A percentile compares a stretch with the other conserved stretches of the same genome.
Conservation (phyloP, 2,888 invertebrate genomes). For the Anodontia alba region DNA sequence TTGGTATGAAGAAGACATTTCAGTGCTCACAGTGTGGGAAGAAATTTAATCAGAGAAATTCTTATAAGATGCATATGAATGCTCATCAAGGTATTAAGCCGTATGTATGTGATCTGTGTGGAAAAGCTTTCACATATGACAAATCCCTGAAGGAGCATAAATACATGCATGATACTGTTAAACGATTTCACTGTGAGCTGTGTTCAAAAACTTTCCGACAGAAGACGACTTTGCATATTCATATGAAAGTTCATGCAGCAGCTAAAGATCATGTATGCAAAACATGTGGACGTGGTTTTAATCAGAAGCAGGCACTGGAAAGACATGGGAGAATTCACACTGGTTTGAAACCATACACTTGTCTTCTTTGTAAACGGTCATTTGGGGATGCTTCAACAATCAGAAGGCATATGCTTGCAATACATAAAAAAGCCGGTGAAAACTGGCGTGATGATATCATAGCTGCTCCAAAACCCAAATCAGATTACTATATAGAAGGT, state of each 20-base stretch:
- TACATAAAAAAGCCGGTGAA: constrained; percentile 72
- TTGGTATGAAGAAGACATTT: constrained; percentile 69
- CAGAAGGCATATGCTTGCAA: constrained; percentile 76
- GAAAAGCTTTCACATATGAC: constrained; percentile 75
- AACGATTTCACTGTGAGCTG: constrained; percentile 82
- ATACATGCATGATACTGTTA: constrained; percentile 81
- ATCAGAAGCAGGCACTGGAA: constrained; percentile 84
- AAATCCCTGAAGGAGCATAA: constrained; percentile 80
- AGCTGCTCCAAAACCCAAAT: constrained; percentile 36
- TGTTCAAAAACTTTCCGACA: constrained; percentile 84
- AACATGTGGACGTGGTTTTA: constrained; percentile 84
- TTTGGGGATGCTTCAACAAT: constrained; percentile 81
- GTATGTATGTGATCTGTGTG: constrained; percentile 77
- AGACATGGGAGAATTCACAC: constrained; percentile 85
- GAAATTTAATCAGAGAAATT: constrained; percentile 76
- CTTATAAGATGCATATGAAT: constrained; percentile 76
- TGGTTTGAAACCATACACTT: constrained; percentile 84
- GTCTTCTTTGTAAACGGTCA: constrained; percentile 82
- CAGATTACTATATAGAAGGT: constrained; percentile 52
- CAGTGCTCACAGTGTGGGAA: constrained; percentile 79
- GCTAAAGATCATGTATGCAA: constrained; percentile 83
- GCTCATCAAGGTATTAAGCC: constrained; percentile 77
- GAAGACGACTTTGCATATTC: constrained; percentile 84
- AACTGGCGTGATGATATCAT: constrained; percentile 72
- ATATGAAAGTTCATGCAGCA: constrained; percentile 84